phyloP scores from a whole-genome alignment of 1,140 invertebrate genomes.

The Zaprionus africanus region DNA sequence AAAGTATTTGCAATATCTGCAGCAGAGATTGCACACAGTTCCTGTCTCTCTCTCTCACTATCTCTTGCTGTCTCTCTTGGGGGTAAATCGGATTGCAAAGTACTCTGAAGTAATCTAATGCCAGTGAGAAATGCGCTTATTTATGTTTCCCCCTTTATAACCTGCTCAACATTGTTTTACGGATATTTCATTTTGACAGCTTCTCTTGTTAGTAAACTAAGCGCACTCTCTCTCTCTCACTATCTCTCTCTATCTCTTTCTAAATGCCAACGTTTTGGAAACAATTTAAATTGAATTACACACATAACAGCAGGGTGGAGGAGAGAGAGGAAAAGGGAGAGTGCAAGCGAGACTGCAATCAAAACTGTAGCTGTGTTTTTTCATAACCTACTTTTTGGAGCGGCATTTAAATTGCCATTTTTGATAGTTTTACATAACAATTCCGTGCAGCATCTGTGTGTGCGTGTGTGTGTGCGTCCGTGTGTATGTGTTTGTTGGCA shows the following conservation, averaged over 20 bases:
- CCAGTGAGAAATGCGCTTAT: constrained; percentile 45
- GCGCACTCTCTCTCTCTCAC: constrained; percentile 21
- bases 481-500: constrained; percentile 33
- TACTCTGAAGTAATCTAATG: constrained; percentile 27
- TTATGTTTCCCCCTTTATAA: constrained; percentile 42
- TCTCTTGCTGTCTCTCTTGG: background rate
- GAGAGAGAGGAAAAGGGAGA: background rate
- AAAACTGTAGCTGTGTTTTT: constrained; percentile 40
- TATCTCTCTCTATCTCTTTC: background rate
- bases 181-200: constrained; percentile 44
- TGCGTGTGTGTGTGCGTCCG: background rate
- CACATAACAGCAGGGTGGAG: constrained; percentile 2
- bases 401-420: constrained; percentile 70
- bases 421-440: constrained; percentile 62
- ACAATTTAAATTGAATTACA: constrained; percentile 64
- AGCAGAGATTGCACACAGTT: constrained; percentile 28
- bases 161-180: constrained; percentile 28
- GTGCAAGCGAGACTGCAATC: constrained; percentile 16
- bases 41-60: background rate
- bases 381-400: constrained; percentile 59
- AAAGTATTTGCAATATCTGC: constrained; percentile 45
- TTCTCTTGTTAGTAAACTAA: constrained; percentile 2
- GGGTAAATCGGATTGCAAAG: background rate
- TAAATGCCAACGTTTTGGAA: constrained; percentile 57
- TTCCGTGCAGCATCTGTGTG: constrained; percentile 9